Base-by-base conservation (phyloP, 2,113 vertebrate species). In the Etheostoma cragini region DNA sequence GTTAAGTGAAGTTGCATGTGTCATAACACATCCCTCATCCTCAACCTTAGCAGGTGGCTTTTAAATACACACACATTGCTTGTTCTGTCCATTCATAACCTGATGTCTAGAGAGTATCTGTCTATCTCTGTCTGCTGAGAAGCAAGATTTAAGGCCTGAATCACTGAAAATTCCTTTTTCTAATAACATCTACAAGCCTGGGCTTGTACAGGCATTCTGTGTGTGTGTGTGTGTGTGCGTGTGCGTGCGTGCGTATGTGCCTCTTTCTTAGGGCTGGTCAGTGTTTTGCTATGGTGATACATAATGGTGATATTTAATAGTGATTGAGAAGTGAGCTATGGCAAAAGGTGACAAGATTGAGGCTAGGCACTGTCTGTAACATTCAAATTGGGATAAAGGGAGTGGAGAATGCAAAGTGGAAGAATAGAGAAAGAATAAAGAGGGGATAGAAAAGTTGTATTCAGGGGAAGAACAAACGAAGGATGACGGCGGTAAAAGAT, bases 181-280 rank as follows among this genome's bases (percentile, higher is more conserved):
- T 38, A 38, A 38, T 38, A 38, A 38, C 35, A 8, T 38, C 35
- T 38, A 38, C 35, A 38, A 38, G 35, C 35, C 22, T 64, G 38
- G 46, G 14, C 3, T 42, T 63, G 61, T 63, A 11, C 21, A 58
- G 14, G 15, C 56, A 8, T 38, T 5, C 4, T 38, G 62, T 47
- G 12, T 63, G 35, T 45, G 19, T 64, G 3, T 52, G 33, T 35
- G 33, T 53, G 46, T 78, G 46, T 22, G 26, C 38, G 24, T 53
- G 24, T 42, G 26, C 49, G 26, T 38, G 5, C 6, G 7, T 70
- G 46, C 57, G 15, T 56, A 49, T 73, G 56, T 73, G 46, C n/a
- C 26, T 26, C 26, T 26, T 3, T 26, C 79, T 62, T 8, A 75
- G 81, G 87, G 76, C 72, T 84, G 70, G 76, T 82, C 68, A 85